Percentiles rank a stretch among this genome's conserved stretches.
These are phyloP conservation scores for Cryptoblepharus egeriae DNA, from an alignment of 2,797 vertebrate species.

Conservation along the genomic window DNA sequence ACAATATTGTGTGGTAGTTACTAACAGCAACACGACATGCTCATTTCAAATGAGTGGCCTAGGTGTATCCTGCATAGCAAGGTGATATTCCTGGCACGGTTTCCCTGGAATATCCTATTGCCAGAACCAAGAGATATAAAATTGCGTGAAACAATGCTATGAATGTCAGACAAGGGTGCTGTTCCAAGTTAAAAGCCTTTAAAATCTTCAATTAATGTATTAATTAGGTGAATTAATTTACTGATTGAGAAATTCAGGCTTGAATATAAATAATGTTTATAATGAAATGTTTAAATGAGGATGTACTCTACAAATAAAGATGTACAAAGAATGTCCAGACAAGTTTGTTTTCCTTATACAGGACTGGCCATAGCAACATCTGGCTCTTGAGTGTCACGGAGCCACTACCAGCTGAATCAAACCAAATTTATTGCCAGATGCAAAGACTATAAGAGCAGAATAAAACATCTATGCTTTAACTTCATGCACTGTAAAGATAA, in stretches of 20 bases:
- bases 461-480: conserved; percentile 64
- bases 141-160: neutral
- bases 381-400: conserved; percentile 57
- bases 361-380: conserved; percentile 28
- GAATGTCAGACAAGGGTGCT: neutral
- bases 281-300: neutral
- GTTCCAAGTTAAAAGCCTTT: neutral
- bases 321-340: neutral
- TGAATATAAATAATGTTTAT: conserved; percentile 9
- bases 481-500: conserved; percentile 77
- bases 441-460: conserved; percentile 76
- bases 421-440: conserved; percentile 73
- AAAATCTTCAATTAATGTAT: neutral
- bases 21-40: no score
- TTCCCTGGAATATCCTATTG: neutral
- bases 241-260: neutral
- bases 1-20: no score
- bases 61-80: neutral
- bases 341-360: conserved; percentile 22
- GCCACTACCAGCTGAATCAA: conserved; percentile 58
- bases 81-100: neutral
- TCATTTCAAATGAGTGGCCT: neutral
- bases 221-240: neutral
- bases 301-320: no score
- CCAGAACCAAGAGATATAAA: neutral